Percentiles rank a stretch among this genome's conserved stretches.
These are phyloP conservation scores for Stratiomys singularior DNA, from an alignment of 2,888 invertebrate genomes.

Conservation along the genomic window DNA sequence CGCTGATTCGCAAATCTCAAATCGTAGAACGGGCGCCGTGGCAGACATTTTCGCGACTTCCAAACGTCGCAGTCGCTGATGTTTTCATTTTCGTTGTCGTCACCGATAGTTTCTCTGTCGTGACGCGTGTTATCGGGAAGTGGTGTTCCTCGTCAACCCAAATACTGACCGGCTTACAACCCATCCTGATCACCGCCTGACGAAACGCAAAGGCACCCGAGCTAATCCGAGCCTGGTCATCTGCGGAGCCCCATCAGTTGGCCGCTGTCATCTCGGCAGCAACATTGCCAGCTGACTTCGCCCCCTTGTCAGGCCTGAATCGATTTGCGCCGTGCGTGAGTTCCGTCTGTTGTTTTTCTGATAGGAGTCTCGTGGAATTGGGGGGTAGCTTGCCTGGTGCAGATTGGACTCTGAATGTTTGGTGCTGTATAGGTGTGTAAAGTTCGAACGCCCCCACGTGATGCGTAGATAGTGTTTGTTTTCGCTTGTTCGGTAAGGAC, in stretches of 20 bases:
- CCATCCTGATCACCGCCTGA: no score
- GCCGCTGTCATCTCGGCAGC: not conserved
- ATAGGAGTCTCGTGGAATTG: slow-evolving; percentile 1
- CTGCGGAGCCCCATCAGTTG: slow-evolving; percentile 8
- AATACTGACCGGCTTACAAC: no score
- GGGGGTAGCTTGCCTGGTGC: not conserved
- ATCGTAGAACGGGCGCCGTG: not conserved
- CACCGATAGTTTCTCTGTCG: not conserved
- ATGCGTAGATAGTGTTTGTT: no score
- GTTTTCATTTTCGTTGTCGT: slow-evolving; percentile 3
- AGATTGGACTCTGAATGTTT: not conserved
- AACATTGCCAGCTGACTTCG: slow-evolving; percentile 26
- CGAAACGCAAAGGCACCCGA: no score
- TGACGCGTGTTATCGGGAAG: not conserved
- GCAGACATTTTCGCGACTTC: slow-evolving; percentile 1
- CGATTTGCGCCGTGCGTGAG: slow-evolving; percentile 35
- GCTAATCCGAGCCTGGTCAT: not conserved
- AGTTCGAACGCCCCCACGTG: no score
- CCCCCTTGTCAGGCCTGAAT: not conserved
- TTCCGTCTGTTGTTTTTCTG: not conserved
- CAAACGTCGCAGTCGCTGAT: not conserved
- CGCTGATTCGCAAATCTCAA: not conserved
- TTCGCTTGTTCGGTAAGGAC: no score
- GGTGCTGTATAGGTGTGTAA: no score
- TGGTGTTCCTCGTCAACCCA: not conserved